Evolutionary conservation across 2,888 invertebrate species (phyloP), one percentile per base, ranked within the genome.

Genomic region (Saturnia pavonia): DNA sequence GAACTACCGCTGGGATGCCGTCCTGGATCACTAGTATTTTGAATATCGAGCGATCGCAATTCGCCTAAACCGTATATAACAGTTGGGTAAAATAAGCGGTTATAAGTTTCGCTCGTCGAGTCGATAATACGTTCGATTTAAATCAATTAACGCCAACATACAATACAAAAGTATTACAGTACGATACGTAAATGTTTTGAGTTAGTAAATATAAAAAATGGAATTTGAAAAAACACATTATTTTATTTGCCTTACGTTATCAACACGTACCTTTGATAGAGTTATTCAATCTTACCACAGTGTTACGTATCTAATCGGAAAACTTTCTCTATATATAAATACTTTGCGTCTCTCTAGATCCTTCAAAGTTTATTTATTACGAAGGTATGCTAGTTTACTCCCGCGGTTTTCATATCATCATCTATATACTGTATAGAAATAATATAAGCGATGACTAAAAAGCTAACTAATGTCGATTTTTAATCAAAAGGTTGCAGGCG

Each of bases 281-380:
- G 72, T 73, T 77, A 76, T 78, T 75, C 74, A 75, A 77, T 76
- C 74, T 75, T 77, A 71, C 57, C 60, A 45, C 68, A 51, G 74
- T 75, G 74, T 72, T 73, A 75, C 75, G 74, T 75, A 72, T 70
- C 72, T 77, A 78, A 78, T 77, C 77, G 77, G 74, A 76, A 78
- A 78, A 77, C 57, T 78, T 78, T 76, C 72, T 73, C 72, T 74
- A 25, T 43, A 76, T 76, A 34, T 34, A 34, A 34, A 6, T 34
- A 74, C 70, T 70, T 70, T 66, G 70, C 71, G 71, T 73, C 73
- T 51, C 72, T 70, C 22, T 69, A 70, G 70, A 67, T 51, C 19
- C 70, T 67, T 27, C 70, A 42, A 67, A 67, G 70, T 67, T 14
- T 60, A 60, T 60, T 60, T 60, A 60, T 60, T 70, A 54, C 57